Conservation (phyloP, 1,140 invertebrate species). For the Leptoteleia sp. region DNA sequence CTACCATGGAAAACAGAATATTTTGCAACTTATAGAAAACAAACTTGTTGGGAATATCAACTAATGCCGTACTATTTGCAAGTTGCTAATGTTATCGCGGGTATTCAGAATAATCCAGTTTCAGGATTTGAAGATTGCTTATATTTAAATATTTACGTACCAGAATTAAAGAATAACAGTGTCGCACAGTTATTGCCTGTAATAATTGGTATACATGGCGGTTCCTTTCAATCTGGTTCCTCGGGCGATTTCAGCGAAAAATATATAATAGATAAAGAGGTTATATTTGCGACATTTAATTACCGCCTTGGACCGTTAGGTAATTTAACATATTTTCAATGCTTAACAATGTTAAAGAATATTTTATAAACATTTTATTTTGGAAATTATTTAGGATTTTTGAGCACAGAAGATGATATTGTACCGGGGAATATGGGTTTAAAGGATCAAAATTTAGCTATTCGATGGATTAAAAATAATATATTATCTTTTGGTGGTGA, state of each 20-base stretch:
- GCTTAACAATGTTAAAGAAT: too few relatives aligned
- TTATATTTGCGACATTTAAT: constrained; percentile 85
- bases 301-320: constrained; percentile 84
- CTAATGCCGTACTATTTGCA: constrained; percentile 75
- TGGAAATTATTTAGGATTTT: constrained; percentile 75
- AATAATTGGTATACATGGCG: constrained; percentile 71
- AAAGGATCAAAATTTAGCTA: constrained; percentile 83
- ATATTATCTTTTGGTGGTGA: constrained; percentile 81
- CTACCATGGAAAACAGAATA: constrained; percentile 74
- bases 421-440: constrained; percentile 84
- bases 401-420: constrained; percentile 82
- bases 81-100: background rate
- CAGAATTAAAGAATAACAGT: constrained; percentile 61
- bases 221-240: constrained; percentile 77
- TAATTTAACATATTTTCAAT: too few relatives aligned
- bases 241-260: constrained; percentile 78
- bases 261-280: constrained; percentile 83
- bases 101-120: constrained; percentile 40
- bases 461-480: constrained; percentile 83
- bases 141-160: constrained; percentile 83
- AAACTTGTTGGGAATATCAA: constrained; percentile 8
- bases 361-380: too few relatives aligned
- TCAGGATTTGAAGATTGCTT: constrained; percentile 82
- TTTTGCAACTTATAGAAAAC: constrained; percentile 68
- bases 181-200: constrained; percentile 65